These are phyloP conservation scores for Agrotis puta DNA, from an alignment of 2,888 invertebrate genomes.

Conservation along the genomic window DNA sequence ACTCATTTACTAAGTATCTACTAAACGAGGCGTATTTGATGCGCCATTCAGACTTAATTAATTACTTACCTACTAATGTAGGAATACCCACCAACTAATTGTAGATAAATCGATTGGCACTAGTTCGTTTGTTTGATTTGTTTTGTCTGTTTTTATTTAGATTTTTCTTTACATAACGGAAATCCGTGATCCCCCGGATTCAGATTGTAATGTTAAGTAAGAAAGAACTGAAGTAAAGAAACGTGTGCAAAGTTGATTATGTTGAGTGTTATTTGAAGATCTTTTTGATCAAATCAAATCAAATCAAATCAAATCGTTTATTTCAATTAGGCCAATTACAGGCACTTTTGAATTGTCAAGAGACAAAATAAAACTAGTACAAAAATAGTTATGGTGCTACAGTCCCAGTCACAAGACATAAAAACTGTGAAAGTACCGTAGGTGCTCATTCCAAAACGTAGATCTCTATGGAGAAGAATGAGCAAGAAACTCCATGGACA, in stretches of 20 bases:
- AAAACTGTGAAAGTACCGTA: no score
- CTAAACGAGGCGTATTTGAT: constrained; percentile 10
- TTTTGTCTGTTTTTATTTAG: constrained; percentile 17
- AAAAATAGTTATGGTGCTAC: no score
- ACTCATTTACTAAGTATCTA: constrained; percentile 7
- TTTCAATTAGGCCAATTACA: no score
- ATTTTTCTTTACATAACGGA: constrained; percentile 20
- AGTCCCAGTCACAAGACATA: no score
- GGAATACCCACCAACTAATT: constrained; percentile 4
- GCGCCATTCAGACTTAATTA: constrained; percentile 23
- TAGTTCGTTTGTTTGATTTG: constrained; percentile 18
- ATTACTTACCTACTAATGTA: constrained; percentile 5
- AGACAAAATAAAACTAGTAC: no score
- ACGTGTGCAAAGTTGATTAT: neutral
- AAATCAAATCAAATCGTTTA: no score
- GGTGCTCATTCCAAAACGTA: no score
- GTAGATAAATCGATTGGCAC: constrained; percentile 19
- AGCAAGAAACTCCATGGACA: no score
- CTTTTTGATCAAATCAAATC: no score
- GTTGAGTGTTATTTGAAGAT: no score
- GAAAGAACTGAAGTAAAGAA: neutral
- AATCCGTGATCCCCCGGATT: constrained; percentile 17
- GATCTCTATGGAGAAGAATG: no score
- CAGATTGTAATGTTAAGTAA: neutral
- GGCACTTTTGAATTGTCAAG: no score